Percentiles rank a stretch among this genome's conserved stretches.
Evolutionary conservation across 2,888 invertebrate genomes (phyloP).

Genomic region (Amphipyra tragopoginis): DNA sequence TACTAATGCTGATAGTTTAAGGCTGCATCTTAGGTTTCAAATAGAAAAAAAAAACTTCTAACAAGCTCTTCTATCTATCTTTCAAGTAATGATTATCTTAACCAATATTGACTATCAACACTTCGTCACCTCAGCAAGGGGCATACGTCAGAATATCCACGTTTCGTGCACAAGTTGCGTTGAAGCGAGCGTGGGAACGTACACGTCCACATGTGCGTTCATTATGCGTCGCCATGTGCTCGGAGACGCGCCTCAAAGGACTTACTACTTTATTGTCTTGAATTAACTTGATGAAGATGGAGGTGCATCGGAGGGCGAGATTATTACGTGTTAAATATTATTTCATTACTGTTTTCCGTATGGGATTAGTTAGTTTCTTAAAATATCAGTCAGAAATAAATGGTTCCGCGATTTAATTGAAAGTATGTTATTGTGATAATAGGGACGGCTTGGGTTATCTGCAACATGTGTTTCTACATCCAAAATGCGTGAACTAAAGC

Average conservation of each 20-base stretch:
- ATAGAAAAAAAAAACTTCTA: too few relatives aligned
- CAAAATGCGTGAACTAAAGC: too few relatives aligned
- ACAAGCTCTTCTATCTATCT: too few relatives aligned
- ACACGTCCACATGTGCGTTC: conserved; percentile 47
- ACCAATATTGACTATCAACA: conserved; percentile 5
- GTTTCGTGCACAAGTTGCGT: neutral
- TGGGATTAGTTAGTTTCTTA: conserved; percentile 2
- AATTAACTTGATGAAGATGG: conserved; percentile 13
- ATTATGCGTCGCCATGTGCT: conserved; percentile 55
- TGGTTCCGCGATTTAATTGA: neutral
- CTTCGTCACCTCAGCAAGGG: conserved; percentile 7
- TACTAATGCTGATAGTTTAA: too few relatives aligned
- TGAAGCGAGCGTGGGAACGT: conserved; percentile 37
- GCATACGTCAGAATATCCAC: neutral
- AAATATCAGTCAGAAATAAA: neutral
- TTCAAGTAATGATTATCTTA: conserved; percentile 1
- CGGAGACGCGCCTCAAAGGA: conserved; percentile 4
- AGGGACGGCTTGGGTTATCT: neutral
- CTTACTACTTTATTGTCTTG: conserved; percentile 3
- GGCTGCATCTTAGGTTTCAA: too few relatives aligned
- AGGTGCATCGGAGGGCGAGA: conserved; percentile 8
- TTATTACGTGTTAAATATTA: conserved; percentile 10
- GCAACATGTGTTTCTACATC: too few relatives aligned
- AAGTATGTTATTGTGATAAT: neutral
- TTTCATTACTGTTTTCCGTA: conserved; percentile 21